Base-by-base conservation (phyloP, 1,140 invertebrate species). In the Polypedilum pembai region DNA sequence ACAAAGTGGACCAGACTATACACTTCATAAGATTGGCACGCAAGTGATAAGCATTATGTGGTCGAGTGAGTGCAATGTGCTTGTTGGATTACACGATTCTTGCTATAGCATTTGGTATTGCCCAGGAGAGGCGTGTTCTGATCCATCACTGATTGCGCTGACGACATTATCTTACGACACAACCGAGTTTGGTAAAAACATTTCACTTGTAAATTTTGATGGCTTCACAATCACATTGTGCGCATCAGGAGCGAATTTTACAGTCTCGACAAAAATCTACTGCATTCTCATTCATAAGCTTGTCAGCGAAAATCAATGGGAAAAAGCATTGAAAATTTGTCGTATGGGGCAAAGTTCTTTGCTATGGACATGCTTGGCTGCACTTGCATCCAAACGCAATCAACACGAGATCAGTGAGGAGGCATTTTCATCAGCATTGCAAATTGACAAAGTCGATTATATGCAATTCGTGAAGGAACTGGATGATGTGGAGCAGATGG, bases 361-460 rank as follows among this genome's bases (percentile, higher is more conserved):
- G 73, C 81, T 96, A 15, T 97, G 95, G 95, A 90, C 93, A 8
- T 92, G 91, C 76, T 83, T 96, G 78, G 95, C 94, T 1, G 92
- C 91, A 0, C 87, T 95, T 83, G 89, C 94, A 40, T 90, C 89
- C 0, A 87, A 91, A 74, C 87, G 87, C 69, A 91, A 89, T 79
- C 88, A 94, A 78, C 81, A 96, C 41, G 87, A 90, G 75, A 89
- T 93, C 41, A 94, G 94, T 8, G 94, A 97, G 85, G 90, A 95
- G 80, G 92, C 93, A 21, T 98, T 95, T 82, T 91, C 94, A 24
- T 92, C 93, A n/a, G 91, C 96, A 40, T 86, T 90, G 76, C 90
- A 94, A 85, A 89, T 88, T 73, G 95, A 97, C 78, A 96, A 96
- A 86, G 94, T 97, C 0, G 86, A 90, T 77, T 95, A 94, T 80